Conservation (phyloP, 2,797 vertebrate genomes). For the Nothura maculosa region DNA sequence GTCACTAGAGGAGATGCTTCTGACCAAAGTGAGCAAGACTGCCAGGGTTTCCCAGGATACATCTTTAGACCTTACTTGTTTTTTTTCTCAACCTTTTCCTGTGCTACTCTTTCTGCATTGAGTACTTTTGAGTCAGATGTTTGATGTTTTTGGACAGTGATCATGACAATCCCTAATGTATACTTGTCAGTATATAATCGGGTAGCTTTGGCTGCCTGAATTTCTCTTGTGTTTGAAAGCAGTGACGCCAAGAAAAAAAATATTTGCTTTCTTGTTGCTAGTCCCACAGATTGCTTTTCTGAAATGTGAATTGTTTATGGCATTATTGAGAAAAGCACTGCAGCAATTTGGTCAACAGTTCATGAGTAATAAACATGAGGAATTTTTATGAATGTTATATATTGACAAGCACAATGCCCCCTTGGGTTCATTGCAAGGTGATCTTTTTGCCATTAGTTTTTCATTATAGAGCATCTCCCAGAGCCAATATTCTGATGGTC, state of each 20-base stretch:
- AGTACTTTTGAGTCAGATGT: background rate
- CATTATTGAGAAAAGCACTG: background rate
- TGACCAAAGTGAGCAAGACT: background rate
- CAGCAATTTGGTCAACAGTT: background rate
- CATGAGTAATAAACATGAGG: background rate
- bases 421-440: rapidly evolving
- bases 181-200: background rate
- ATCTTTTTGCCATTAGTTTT: background rate
- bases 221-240: background rate
- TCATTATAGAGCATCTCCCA: background rate
- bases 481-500: background rate
- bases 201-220: background rate
- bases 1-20: background rate
- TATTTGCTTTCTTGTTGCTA: background rate
- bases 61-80: background rate
- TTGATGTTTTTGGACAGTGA: background rate
- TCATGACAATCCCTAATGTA: rapidly evolving
- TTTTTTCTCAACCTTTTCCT: background rate
- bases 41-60: background rate
- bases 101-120: background rate
- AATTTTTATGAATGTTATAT: background rate
- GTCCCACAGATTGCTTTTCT: background rate
- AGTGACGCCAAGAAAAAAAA: background rate
- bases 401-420: background rate
- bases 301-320: background rate